phyloP scores from a whole-genome alignment of 2,888 invertebrate species.

The Meandrusa payeni region DNA sequence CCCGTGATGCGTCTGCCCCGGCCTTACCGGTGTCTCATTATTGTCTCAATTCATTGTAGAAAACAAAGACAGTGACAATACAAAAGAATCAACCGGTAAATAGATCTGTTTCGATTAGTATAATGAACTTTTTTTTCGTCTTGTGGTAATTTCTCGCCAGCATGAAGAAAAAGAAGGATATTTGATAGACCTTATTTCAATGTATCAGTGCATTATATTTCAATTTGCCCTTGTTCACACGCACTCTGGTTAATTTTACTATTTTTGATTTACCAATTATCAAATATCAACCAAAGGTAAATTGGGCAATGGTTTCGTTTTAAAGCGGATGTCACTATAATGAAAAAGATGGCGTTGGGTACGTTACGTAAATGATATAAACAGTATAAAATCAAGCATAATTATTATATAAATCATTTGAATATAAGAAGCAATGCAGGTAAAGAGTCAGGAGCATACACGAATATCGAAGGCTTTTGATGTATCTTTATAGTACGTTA shows the following conservation, averaged over 20 bases:
- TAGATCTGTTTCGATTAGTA: conserved; percentile 22
- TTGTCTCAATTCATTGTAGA: conserved; percentile 15
- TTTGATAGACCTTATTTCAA: too few relatives aligned
- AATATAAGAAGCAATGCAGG: conserved; percentile 15
- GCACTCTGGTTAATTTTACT: too few relatives aligned
- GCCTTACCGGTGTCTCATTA: conserved; percentile 22
- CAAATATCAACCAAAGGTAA: too few relatives aligned
- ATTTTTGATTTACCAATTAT: too few relatives aligned
- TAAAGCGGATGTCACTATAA: too few relatives aligned
- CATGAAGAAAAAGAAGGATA: too few relatives aligned
- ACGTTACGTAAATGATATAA: too few relatives aligned
- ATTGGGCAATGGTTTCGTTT: too few relatives aligned
- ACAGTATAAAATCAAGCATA: too few relatives aligned
- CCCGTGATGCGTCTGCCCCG: conserved; percentile 14
- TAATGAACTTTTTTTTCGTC: not conserved
- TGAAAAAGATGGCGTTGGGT: too few relatives aligned
- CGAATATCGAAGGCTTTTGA: conserved; percentile 58
- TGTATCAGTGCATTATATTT: too few relatives aligned
- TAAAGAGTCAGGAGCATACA: conserved; percentile 40
- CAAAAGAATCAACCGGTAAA: conserved; percentile 28
- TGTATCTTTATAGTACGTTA: conserved; percentile 60
- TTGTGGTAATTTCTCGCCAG: not conserved
- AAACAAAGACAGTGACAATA: conserved; percentile 27
- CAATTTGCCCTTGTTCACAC: too few relatives aligned
- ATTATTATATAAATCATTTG: conserved; percentile 7